Percentiles rank a stretch among this genome's conserved stretches.
phyloP scores from a whole-genome alignment of 1,140 invertebrate species.

The Panagrolaimus sp. region DNA sequence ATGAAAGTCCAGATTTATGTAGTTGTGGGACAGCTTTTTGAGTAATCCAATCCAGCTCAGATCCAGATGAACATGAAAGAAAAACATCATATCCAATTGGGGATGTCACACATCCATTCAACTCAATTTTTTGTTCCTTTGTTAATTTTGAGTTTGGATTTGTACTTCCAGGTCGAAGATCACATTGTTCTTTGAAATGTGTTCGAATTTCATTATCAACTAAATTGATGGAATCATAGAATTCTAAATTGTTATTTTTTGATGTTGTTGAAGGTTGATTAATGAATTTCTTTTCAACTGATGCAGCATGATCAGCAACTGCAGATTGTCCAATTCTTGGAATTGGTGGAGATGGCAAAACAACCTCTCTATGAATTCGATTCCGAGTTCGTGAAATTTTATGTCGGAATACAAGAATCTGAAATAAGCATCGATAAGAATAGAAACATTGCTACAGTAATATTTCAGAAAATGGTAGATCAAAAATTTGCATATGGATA shows the following conservation, averaged over 20 bases:
- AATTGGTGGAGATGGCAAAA: background rate
- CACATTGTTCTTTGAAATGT: constrained; percentile 7
- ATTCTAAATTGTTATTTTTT: background rate
- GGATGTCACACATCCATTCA: constrained; percentile 44
- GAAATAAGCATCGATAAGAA: background rate
- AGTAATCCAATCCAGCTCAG: constrained; percentile 52
- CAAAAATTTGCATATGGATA: background rate
- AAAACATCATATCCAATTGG: constrained; percentile 53
- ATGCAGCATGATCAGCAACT: background rate
- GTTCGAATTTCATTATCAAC: background rate
- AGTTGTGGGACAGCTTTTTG: constrained; percentile 51
- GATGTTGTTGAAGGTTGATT: background rate
- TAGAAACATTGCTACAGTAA: too few species aligned
- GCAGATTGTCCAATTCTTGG: constrained; percentile 4
- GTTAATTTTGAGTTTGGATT: background rate
- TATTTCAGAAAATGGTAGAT: background rate
- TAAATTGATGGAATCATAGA: background rate
- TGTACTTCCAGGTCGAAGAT: background rate
- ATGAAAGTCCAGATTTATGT: constrained; percentile 47
- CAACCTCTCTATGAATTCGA: background rate
- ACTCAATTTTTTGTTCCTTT: constrained; percentile 28
- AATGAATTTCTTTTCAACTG: background rate
- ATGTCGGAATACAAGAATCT: background rate
- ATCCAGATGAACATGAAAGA: constrained; percentile 40
- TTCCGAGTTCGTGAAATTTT: background rate